Percentiles rank a stretch among this genome's conserved stretches.
Evolutionary conservation across 2,888 invertebrate species (phyloP).

Genomic region (Parapristionchus giblindavisi): DNA sequence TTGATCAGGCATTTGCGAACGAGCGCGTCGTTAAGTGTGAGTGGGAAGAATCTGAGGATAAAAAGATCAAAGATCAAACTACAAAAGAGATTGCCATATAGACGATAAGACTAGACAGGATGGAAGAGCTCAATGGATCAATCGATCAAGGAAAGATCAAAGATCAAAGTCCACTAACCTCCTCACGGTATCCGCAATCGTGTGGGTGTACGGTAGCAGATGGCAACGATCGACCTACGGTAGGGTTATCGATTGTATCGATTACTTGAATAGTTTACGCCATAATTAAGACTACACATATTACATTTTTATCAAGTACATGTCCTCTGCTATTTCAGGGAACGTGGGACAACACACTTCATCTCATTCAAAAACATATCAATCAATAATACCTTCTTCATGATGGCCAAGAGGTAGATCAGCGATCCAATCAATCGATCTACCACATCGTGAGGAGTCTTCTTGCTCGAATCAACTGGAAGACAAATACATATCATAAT

Average conservation of each 20-base stretch:
- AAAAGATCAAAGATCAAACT: background rate
- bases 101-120: background rate
- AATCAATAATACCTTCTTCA: slow-evolving; percentile 47
- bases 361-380: background rate
- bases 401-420: slow-evolving; percentile 45
- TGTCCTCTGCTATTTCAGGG: background rate
- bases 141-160: background rate
- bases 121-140: background rate
- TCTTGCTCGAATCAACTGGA: too few species aligned
- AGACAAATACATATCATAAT: too few species aligned
- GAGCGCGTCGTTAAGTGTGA: slow-evolving; percentile 40
- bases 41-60: slow-evolving; percentile 43
- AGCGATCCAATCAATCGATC: slow-evolving; percentile 36
- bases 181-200: slow-evolving; percentile 40
- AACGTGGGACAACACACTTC: background rate
- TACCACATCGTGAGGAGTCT: too few species aligned
- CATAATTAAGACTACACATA: background rate
- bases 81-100: background rate
- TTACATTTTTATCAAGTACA: background rate
- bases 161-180: background rate
- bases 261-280: background rate
- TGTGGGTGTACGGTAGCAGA: slow-evolving; percentile 38
- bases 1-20: slow-evolving; percentile 61
- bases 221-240: slow-evolving; percentile 47
- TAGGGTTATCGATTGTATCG: background rate